phyloP scores from a whole-genome alignment of 2,797 vertebrate species.

The Melanogrammus aeglefinus region DNA sequence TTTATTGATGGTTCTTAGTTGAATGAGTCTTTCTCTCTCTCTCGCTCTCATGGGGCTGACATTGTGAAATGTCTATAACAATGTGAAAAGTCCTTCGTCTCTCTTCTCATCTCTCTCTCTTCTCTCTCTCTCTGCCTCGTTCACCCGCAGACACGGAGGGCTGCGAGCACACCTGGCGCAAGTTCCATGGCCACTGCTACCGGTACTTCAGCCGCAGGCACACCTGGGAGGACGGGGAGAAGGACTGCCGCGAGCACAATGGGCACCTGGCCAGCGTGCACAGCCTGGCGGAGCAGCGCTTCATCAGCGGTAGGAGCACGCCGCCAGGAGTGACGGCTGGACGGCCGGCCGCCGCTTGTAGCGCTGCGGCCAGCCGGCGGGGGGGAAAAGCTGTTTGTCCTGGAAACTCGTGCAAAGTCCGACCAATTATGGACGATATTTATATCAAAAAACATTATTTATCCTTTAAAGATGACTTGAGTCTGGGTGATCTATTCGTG shows the following conservation, averaged over 20 bases:
- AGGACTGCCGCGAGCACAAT: conserved; percentile 87
- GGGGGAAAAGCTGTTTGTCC: no score
- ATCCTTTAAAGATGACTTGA: no score
- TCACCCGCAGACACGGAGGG: conserved; percentile 83
- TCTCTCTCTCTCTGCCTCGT: background rate
- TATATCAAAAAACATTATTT: no score
- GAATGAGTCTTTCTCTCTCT: no score
- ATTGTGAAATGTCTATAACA: no score
- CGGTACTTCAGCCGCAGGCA: conserved; percentile 87
- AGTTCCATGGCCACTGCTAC: conserved; percentile 97
- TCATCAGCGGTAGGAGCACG: conserved; percentile 82
- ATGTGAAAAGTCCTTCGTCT: conserved; percentile 1
- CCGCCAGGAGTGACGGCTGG: background rate
- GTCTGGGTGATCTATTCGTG: background rate
- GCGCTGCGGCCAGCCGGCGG: no score
- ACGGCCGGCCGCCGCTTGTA: background rate
- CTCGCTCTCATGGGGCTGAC: no score
- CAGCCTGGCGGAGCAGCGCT: conserved; percentile 84
- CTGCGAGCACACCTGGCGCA: conserved; percentile 92
- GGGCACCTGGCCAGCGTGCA: conserved; percentile 93
- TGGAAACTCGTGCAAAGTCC: no score
- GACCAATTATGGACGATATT: no score
- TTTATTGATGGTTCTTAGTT: no score
- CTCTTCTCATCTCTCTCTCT: conserved; percentile 7
- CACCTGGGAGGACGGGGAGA: conserved; percentile 93